phyloP scores from a whole-genome alignment of 2,113 vertebrate species.

The Eclectus roratus region DNA sequence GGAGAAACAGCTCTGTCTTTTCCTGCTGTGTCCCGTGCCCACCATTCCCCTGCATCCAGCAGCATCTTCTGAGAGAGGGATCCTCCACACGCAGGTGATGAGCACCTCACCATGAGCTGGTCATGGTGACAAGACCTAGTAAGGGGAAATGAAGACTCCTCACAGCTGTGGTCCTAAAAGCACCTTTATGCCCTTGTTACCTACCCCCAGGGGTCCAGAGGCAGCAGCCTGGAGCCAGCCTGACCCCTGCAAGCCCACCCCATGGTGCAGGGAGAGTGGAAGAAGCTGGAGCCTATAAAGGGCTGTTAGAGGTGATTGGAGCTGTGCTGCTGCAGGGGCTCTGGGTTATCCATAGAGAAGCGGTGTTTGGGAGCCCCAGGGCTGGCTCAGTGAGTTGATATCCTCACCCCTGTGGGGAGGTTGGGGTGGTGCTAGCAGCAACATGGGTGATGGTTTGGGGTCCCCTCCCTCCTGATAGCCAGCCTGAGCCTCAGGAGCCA shows the following conservation, averaged over 20 bases:
- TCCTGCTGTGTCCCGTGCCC: neutral
- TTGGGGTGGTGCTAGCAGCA: neutral
- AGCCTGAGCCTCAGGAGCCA: neutral
- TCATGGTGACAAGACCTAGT: too few relatives aligned
- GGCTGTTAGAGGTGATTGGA: neutral
- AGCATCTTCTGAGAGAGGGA: neutral
- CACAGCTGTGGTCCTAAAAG: neutral
- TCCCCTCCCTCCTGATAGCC: neutral
- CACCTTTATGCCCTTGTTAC: neutral
- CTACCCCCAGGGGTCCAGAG: neutral
- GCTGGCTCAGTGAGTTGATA: neutral
- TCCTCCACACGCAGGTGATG: rapidly evolving
- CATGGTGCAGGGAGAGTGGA: rapidly evolving
- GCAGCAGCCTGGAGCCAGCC: neutral
- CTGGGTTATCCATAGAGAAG: neutral
- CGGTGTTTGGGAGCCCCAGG: rapidly evolving
- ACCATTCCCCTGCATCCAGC: neutral
- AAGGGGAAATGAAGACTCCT: neutral
- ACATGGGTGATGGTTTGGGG: neutral
- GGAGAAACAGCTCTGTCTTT: neutral
- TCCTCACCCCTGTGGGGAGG: neutral
- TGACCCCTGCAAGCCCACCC: neutral
- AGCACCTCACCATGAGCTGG: neutral
- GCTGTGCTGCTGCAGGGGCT: neutral
- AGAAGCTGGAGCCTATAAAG: neutral